Conservation (phyloP, 2,888 invertebrate species). For the Pammene aurita region DNA sequence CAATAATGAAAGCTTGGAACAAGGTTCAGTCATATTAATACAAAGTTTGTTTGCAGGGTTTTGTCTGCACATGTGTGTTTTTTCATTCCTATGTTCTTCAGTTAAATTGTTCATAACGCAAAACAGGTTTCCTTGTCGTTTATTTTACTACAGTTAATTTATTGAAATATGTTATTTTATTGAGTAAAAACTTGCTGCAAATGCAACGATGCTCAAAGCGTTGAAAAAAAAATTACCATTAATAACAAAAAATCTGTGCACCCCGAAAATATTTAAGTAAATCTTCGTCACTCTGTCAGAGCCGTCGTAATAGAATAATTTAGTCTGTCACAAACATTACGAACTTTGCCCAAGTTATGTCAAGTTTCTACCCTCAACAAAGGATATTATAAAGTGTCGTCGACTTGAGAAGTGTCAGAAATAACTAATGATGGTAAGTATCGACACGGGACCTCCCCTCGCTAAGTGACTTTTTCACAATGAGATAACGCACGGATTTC, state of each 20-base stretch:
- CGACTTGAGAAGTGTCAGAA: slow-evolving; percentile 41
- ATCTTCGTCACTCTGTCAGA: slow-evolving; percentile 47
- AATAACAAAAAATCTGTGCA: slow-evolving; percentile 25
- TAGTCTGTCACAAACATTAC: slow-evolving; percentile 56
- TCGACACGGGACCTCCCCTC: slow-evolving; percentile 32
- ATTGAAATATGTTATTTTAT: no score
- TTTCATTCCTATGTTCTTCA: no score
- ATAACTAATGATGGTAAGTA: slow-evolving; percentile 41
- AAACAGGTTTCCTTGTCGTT: no score
- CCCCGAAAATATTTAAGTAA: slow-evolving; percentile 36
- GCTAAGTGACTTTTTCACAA: slow-evolving; percentile 41
- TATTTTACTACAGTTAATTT: no score
- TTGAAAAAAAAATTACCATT: background rate
- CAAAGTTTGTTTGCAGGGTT: no score
- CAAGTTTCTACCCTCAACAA: slow-evolving; percentile 52
- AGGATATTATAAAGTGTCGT: slow-evolving; percentile 47
- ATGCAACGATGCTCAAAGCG: no score
- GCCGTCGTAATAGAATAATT: slow-evolving; percentile 57
- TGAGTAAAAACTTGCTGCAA: no score
- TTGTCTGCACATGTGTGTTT: no score
- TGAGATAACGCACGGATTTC: slow-evolving; percentile 35
- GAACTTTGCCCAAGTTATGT: slow-evolving; percentile 51
- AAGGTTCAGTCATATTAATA: no score
- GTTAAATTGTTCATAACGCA: no score
- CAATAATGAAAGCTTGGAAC: no score